phyloP scores from a whole-genome alignment of 1,140 invertebrate species.

The Drosophila bifasciata region DNA sequence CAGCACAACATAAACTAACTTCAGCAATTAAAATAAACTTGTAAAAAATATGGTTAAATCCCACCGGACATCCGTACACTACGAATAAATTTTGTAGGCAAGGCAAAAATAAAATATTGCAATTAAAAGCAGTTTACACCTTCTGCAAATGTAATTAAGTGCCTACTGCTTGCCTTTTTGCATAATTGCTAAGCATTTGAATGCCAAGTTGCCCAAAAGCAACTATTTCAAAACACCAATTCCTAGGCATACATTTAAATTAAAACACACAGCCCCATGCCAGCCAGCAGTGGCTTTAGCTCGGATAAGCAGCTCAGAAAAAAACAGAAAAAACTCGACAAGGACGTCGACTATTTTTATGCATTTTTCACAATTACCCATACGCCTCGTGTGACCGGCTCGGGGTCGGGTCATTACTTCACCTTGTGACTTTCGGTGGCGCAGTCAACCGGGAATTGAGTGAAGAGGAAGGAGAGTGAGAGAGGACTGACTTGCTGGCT shows the following conservation, averaged over 20 bases:
- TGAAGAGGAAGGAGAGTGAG: neutral
- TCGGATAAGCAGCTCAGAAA: neutral
- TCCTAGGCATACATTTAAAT: slow-evolving; percentile 41
- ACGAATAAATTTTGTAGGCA: too few relatives aligned
- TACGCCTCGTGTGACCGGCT: slow-evolving; percentile 59
- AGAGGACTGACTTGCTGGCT: slow-evolving; percentile 23
- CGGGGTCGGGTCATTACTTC: slow-evolving; percentile 67
- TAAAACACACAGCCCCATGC: slow-evolving; percentile 14
- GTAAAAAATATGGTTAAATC: too few relatives aligned
- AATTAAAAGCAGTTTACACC: neutral
- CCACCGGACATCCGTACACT: too few relatives aligned
- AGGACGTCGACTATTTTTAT: slow-evolving; percentile 35
- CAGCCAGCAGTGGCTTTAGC: neutral
- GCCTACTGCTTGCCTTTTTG: neutral
- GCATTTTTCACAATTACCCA: slow-evolving; percentile 73
- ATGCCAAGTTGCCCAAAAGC: slow-evolving; percentile 2
- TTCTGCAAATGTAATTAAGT: slow-evolving; percentile 18
- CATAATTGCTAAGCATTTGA: slow-evolving; percentile 27
- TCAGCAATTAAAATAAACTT: too few relatives aligned
- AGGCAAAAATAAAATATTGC: neutral
- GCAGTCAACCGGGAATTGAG: slow-evolving; percentile 14
- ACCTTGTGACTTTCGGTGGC: slow-evolving; percentile 50
- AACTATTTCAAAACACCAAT: slow-evolving; percentile 23
- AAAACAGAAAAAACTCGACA: neutral
- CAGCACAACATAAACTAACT: too few relatives aligned